Evolutionary conservation across 2,888 invertebrate genomes (phyloP).

Genomic region (Pomacea canaliculata): DNA sequence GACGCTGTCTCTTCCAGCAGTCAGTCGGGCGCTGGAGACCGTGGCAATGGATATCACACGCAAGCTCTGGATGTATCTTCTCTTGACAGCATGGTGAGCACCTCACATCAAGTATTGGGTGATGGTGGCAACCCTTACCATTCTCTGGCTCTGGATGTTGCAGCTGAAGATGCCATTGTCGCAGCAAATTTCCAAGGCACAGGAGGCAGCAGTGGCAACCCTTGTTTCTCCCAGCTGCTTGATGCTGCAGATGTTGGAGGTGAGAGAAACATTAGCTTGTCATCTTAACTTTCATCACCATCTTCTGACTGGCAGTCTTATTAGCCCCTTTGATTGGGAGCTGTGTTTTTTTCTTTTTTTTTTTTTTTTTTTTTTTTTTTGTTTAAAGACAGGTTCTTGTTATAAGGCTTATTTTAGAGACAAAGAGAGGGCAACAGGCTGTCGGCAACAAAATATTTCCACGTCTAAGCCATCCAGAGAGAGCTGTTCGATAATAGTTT

Average conservation of each 20-base stretch:
- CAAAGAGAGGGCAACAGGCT: too few species aligned
- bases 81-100: slow-evolving; percentile 8
- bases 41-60: slow-evolving; percentile 23
- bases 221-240: slow-evolving; percentile 19
- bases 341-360: too few species aligned
- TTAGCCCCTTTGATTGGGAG: neutral
- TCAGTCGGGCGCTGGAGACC: slow-evolving; percentile 16
- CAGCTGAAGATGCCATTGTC: slow-evolving; percentile 9
- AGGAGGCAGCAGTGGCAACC: neutral
- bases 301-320: neutral
- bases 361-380: too few species aligned
- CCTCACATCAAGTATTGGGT: slow-evolving; percentile 2
- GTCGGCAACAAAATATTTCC: too few species aligned
- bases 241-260: slow-evolving; percentile 9
- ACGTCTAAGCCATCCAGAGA: too few species aligned
- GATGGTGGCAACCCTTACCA: slow-evolving; percentile 26
- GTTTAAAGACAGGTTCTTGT: too few species aligned
- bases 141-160: slow-evolving; percentile 20
- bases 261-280: neutral
- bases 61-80: slow-evolving; percentile 17
- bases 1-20: neutral
- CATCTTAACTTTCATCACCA: neutral
- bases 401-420: too few species aligned
- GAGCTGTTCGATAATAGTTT: too few species aligned
- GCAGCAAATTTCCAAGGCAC: neutral